Evolutionary conservation across 2,797 vertebrate genomes (phyloP).

Genomic region (Columba guinea): DNA sequence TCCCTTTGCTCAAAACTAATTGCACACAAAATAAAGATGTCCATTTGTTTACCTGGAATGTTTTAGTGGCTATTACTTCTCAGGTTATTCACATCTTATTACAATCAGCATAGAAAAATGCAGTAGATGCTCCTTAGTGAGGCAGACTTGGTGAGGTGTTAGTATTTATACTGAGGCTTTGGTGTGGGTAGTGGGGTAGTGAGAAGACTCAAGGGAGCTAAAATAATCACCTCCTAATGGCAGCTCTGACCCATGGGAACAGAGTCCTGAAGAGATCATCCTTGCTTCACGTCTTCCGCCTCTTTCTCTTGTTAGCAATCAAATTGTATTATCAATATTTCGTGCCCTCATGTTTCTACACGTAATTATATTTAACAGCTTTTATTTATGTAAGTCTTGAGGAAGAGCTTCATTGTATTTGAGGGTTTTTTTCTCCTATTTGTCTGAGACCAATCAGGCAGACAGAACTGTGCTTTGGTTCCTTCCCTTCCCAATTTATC

Average conservation of each 20-base stretch:
- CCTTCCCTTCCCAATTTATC: background rate
- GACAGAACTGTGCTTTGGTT: background rate
- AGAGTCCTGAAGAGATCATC: background rate
- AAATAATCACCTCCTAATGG: background rate
- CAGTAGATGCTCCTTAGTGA: background rate
- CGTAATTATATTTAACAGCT: background rate
- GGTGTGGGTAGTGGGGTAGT: background rate
- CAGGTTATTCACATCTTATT: background rate
- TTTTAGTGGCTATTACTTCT: background rate
- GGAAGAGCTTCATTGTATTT: background rate
- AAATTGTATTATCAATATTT: background rate
- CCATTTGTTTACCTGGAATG: background rate
- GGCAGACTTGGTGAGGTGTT: background rate
- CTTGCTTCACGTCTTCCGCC: background rate
- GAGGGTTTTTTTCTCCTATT: background rate
- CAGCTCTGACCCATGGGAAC: background rate
- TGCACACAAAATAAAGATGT: fast-evolving
- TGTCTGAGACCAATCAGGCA: background rate
- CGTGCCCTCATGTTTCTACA: background rate
- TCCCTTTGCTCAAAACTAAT: background rate
- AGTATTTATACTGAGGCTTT: background rate
- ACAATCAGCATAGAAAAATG: background rate
- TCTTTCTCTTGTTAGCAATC: background rate
- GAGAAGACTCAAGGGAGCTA: background rate
- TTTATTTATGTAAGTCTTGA: slow-evolving; percentile 1